Base-by-base conservation (phyloP, 2,888 invertebrate species). In the Ernsta delagoae region DNA sequence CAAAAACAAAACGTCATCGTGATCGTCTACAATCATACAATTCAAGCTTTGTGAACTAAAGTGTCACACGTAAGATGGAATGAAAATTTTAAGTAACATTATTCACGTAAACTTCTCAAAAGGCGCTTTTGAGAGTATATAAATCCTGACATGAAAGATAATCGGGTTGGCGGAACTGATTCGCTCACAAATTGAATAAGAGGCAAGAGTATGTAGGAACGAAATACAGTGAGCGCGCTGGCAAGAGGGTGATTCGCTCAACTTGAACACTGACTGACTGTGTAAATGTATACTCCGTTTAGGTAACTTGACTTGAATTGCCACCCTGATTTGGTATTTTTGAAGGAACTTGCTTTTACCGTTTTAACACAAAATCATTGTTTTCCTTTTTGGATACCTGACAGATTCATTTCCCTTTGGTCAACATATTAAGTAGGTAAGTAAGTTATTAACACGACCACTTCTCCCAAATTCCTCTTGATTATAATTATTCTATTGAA, bases 101-200 rank as follows among this genome's bases (percentile, higher is more conserved):
- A 54, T 64, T 61, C 50, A 75, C 77, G 79, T 77, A 79, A 83
- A 83, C 78, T 82, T 82, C 80, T 79, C 79, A 80, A 83, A 84
- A 86, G 82, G 82, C 85, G 81, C 83, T 85, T 84, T 82, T 82
- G 84, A 81, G 86, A 88, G 85, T 84, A 84, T 87, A 88, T 90
- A 89, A 90, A 90, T 87, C 87, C 84, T 82, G 86, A 87, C 87
- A 86, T 88, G 87, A 85, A 86, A 90, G 87, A 90, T 92, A 92
- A 91, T 90, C 89, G 86, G 84, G 89, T 90, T 90, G 88, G 87
- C 84, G 86, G 88, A 88, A 89, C 90, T 90, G 91, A 91, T 92
- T 92, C 89, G 86, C 85, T 89, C 86, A 83, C 89, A 92, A 91
- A 91, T 92, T 91, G 89, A 91, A 92, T 91, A 89, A 91, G 87